phyloP scores from a whole-genome alignment of 2,113 vertebrate genomes.

The Hippocampus guttulatus region DNA sequence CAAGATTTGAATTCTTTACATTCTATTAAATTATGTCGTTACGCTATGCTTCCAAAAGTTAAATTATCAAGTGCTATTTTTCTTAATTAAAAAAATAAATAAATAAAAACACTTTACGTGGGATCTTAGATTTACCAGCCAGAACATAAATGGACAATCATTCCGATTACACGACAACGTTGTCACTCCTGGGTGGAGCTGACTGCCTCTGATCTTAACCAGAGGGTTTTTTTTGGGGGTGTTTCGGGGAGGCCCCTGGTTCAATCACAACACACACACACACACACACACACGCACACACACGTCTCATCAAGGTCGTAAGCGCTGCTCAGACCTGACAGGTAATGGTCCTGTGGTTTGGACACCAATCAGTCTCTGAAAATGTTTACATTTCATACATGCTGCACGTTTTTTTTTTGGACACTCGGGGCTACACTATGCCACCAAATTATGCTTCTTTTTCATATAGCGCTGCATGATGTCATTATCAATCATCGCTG shows the following conservation, averaged over 20 bases:
- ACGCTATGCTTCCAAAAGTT: no score
- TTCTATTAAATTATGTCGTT: no score
- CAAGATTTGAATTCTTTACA: neutral
- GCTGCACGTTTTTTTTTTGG: conserved; percentile 42
- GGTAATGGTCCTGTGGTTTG: conserved; percentile 69
- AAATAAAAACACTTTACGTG: no score
- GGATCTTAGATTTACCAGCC: neutral
- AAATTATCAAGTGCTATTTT: no score
- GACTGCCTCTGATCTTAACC: conserved; percentile 69
- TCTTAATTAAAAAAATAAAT: no score
- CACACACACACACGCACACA: conserved; percentile 33
- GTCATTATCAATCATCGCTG: neutral
- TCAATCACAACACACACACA: conserved; percentile 60
- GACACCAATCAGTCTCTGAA: conserved; percentile 68
- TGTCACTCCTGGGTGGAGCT: conserved; percentile 59
- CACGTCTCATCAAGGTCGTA: conserved; percentile 55
- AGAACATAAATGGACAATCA: conserved; percentile 60
- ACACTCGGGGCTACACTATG: conserved; percentile 41
- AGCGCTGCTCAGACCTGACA: conserved; percentile 59
- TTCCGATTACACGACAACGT: conserved; percentile 49
- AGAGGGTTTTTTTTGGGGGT: conserved; percentile 53
- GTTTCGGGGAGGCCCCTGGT: conserved; percentile 52
- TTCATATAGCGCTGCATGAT: conserved; percentile 11
- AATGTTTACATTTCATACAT: conserved; percentile 67
- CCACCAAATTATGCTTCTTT: conserved; percentile 35